Percentiles rank a stretch among this genome's conserved stretches.
Conservation (phyloP, 2,797 vertebrate species). For the Hoplostethus atlanticus region DNA sequence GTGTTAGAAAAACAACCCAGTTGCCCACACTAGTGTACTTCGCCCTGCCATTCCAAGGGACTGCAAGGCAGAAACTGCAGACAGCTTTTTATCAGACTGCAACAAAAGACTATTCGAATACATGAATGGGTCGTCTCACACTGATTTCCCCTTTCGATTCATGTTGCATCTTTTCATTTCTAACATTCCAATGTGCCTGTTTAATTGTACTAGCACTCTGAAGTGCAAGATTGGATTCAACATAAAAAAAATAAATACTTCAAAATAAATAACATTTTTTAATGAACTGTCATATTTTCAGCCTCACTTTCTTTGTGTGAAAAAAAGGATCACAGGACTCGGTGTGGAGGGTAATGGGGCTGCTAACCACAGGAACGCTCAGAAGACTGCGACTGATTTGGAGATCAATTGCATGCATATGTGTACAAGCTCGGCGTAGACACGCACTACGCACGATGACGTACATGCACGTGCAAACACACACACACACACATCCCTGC, state of each 20-base stretch:
- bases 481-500: constrained; percentile 27
- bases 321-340: too few species aligned
- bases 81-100: constrained; percentile 18
- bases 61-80: neutral
- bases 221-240: constrained; percentile 69
- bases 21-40: constrained; percentile 1
- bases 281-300: constrained; percentile 11
- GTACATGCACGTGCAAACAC: constrained; percentile 8
- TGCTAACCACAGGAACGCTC: neutral
- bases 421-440: neutral
- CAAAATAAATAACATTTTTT: constrained; percentile 55
- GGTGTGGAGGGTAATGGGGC: too few species aligned
- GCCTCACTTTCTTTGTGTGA: constrained; percentile 11
- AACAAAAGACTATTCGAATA: constrained; percentile 16
- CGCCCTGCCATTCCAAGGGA: constrained; percentile 4
- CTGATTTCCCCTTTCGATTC: constrained; percentile 33
- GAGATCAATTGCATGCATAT: neutral
- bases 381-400: neutral
- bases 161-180: constrained; percentile 44
- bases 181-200: constrained; percentile 64
- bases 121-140: constrained; percentile 9
- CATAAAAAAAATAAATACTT: constrained; percentile 54
- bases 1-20: neutral
- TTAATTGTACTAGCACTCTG: constrained; percentile 64
- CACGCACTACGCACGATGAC: neutral